Percentiles rank a stretch among this genome's conserved stretches.
Conservation (phyloP, 2,113 vertebrate genomes). For the Myotis lucifugus region DNA sequence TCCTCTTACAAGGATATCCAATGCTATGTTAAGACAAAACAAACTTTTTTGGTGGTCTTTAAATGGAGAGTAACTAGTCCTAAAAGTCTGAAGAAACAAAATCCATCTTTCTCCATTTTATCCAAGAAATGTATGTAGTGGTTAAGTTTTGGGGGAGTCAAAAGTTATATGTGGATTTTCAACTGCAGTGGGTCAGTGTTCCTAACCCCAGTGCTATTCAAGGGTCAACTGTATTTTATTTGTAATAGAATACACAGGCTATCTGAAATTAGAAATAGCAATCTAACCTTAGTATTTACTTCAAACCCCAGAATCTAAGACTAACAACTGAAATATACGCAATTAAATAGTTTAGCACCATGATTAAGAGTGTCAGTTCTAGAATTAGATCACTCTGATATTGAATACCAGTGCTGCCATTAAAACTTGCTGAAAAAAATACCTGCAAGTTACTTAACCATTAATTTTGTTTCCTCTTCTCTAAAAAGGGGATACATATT, state of each 20-base stretch:
- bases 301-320: background rate
- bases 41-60: constrained; percentile 13
- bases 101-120: background rate
- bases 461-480: background rate
- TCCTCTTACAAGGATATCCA: background rate
- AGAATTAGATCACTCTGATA: background rate
- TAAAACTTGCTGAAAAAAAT: background rate
- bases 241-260: background rate
- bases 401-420: background rate
- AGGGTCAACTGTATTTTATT: background rate
- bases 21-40: background rate
- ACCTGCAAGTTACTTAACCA: background rate
- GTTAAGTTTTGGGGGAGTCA: background rate
- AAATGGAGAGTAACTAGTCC: background rate
- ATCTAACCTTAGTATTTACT: constrained; percentile 26
- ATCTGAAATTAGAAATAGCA: background rate
- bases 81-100: constrained; percentile 29
- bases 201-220: no score
- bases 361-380: background rate
- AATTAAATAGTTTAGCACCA: background rate
- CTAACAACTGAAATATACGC: background rate
- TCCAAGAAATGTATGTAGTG: background rate
- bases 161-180: background rate
- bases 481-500: background rate
- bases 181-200: background rate